phyloP scores from a whole-genome alignment of 2,888 invertebrate species.

The Suillia variegata region DNA sequence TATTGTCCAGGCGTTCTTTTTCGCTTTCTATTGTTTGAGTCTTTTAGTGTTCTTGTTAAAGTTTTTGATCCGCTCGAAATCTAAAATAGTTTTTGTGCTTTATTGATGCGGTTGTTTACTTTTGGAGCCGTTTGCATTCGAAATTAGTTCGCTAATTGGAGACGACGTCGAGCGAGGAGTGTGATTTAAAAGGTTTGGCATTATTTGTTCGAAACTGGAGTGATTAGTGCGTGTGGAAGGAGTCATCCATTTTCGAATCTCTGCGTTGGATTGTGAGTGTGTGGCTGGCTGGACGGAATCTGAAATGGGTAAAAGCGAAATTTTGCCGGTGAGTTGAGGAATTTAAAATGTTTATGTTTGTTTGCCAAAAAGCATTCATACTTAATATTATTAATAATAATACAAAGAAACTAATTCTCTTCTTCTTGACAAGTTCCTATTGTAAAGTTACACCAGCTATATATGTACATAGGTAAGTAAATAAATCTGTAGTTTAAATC shows the following conservation, averaged over 20 bases:
- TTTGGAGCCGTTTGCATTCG: neutral
- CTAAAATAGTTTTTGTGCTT: neutral
- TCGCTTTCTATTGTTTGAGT: neutral
- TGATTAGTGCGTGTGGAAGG: neutral
- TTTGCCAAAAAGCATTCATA: too few species aligned
- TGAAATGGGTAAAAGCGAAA: slow-evolving; percentile 10
- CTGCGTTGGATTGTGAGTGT: neutral
- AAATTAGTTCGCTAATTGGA: neutral
- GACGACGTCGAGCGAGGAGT: neutral
- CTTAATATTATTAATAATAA: too few species aligned
- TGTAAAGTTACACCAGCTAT: too few species aligned
- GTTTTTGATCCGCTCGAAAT: too few species aligned
- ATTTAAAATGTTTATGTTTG: too few species aligned
- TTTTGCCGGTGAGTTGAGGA: too few species aligned
- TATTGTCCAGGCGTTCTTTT: too few species aligned
- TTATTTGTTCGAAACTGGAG: neutral
- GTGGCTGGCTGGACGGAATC: slow-evolving; percentile 17
- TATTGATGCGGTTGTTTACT: neutral
- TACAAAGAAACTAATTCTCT: too few species aligned
- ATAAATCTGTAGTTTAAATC: too few species aligned
- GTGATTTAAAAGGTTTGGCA: neutral
- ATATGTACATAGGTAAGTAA: too few species aligned
- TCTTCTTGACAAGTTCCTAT: too few species aligned
- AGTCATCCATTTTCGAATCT: slow-evolving; percentile 5
- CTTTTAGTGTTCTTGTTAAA: neutral